Conservation (phyloP, 2,113 vertebrate genomes). For the Thymallus thymallus region DNA sequence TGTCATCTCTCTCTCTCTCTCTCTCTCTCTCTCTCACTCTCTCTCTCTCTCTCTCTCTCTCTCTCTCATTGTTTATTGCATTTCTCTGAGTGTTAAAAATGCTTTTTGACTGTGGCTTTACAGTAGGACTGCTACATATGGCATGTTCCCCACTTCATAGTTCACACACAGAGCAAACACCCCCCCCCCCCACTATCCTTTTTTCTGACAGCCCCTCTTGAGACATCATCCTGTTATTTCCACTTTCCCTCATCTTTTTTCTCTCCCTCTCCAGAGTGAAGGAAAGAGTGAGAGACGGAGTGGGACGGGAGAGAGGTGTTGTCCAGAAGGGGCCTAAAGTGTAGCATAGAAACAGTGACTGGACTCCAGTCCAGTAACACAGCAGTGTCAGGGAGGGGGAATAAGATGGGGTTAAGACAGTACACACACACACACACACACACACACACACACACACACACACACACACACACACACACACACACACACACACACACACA, state of each 20-base stretch:
- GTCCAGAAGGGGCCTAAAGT: constrained; percentile 70
- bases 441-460: constrained; percentile 10
- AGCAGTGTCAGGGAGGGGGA: constrained; percentile 25
- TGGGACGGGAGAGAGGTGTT: constrained; percentile 70
- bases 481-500: constrained; percentile 19
- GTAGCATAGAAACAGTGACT: constrained; percentile 68
- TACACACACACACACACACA: constrained; percentile 35
- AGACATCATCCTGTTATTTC: constrained; percentile 75
- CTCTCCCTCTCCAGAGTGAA: constrained; percentile 69
- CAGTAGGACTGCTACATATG: neutral
- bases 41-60: neutral
- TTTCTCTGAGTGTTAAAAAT: neutral
- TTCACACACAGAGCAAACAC: constrained; percentile 1
- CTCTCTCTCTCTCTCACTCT: neutral
- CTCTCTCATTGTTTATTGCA: neutral
- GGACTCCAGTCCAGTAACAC: constrained; percentile 39
- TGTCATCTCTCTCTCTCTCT: neutral
- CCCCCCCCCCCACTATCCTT: constrained; percentile 19
- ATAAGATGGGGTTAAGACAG: constrained; percentile 43
- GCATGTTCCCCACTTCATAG: constrained; percentile 26
- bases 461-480: neutral
- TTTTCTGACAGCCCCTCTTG: constrained; percentile 56
- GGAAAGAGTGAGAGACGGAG: constrained; percentile 76
- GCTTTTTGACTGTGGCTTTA: neutral
- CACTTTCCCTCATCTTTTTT: constrained; percentile 62